Evolutionary conservation across 2,888 invertebrate species (phyloP).

Genomic region (Caradrina kadenii): DNA sequence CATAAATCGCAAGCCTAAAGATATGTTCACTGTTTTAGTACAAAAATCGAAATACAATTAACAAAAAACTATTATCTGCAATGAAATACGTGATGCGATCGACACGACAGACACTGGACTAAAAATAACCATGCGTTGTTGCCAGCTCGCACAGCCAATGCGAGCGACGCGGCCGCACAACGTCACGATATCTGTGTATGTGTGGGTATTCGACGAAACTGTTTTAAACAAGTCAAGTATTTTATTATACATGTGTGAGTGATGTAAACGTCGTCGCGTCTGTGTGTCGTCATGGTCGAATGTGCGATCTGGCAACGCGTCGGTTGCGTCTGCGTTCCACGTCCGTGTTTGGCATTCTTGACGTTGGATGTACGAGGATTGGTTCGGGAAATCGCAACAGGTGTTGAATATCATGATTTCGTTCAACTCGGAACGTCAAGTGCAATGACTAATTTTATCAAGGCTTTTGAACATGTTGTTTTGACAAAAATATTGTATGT

Average conservation of each 20-base stretch:
- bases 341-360: constrained; percentile 38
- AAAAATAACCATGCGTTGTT: constrained; percentile 56
- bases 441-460: not conserved
- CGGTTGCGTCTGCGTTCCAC: constrained; percentile 24
- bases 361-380: constrained; percentile 4
- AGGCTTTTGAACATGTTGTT: not conserved
- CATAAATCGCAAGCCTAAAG: not conserved
- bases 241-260: constrained; percentile 13
- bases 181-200: constrained; percentile 18
- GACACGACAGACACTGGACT: constrained; percentile 59
- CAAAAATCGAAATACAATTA: not conserved
- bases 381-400: constrained; percentile 2
- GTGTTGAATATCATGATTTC: constrained; percentile 7
- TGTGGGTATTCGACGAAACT: constrained; percentile 13
- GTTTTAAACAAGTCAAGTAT: not conserved
- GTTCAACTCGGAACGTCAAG: not conserved
- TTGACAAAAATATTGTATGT: not conserved
- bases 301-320: constrained; percentile 52
- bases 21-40: not conserved
- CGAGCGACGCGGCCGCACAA: constrained; percentile 59
- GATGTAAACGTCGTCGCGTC: constrained; percentile 9
- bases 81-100: constrained; percentile 56
- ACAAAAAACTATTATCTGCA: constrained; percentile 7
- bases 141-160: constrained; percentile 47
- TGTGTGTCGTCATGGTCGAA: constrained; percentile 51